A percentile compares a stretch with the other conserved stretches of the same genome.
These are phyloP conservation scores for Scotopteryx bipunctaria DNA, from an alignment of 2,888 invertebrate species.

Conservation along the genomic window DNA sequence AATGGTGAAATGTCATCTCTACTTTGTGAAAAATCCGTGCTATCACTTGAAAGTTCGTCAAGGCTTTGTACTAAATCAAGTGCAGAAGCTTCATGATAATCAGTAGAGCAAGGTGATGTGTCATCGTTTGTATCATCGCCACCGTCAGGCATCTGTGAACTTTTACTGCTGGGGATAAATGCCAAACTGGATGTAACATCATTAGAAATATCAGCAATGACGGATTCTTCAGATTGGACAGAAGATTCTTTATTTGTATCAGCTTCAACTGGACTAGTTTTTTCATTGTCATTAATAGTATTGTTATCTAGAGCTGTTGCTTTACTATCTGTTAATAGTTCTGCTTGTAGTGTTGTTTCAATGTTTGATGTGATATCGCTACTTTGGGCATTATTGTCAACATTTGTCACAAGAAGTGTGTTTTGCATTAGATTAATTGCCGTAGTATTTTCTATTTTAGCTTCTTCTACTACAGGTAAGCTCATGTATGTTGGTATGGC, in stretches of 20 bases:
- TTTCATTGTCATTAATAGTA: slow-evolving; percentile 56
- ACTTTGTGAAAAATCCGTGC: slow-evolving; percentile 75
- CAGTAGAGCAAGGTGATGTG: slow-evolving; percentile 77
- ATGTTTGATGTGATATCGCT: slow-evolving; percentile 24
- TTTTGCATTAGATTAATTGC: slow-evolving; percentile 40
- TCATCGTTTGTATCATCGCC: slow-evolving; percentile 73
- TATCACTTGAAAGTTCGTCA: slow-evolving; percentile 73
- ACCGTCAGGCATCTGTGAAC: slow-evolving; percentile 61
- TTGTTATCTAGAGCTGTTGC: slow-evolving; percentile 48
- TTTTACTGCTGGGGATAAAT: slow-evolving; percentile 75
- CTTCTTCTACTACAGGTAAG: slow-evolving; percentile 65
- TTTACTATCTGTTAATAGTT: slow-evolving; percentile 30
- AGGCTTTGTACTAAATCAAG: slow-evolving; percentile 70
- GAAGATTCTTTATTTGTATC: slow-evolving; percentile 60
- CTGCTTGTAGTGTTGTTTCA: slow-evolving; percentile 32
- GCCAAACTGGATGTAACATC: slow-evolving; percentile 79
- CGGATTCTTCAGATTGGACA: slow-evolving; percentile 69
- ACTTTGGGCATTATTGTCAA: slow-evolving; percentile 42
- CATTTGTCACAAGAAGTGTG: slow-evolving; percentile 38
- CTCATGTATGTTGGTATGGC: slow-evolving; percentile 74
- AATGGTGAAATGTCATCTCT: slow-evolving; percentile 59
- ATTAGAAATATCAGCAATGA: slow-evolving; percentile 72
- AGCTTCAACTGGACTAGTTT: slow-evolving; percentile 47
- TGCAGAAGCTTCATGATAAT: slow-evolving; percentile 78
- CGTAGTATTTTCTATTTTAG: slow-evolving; percentile 50